Percentiles rank a stretch among this genome's conserved stretches.
phyloP scores from a whole-genome alignment of 2,888 invertebrate species.

The Magallana nippona region DNA sequence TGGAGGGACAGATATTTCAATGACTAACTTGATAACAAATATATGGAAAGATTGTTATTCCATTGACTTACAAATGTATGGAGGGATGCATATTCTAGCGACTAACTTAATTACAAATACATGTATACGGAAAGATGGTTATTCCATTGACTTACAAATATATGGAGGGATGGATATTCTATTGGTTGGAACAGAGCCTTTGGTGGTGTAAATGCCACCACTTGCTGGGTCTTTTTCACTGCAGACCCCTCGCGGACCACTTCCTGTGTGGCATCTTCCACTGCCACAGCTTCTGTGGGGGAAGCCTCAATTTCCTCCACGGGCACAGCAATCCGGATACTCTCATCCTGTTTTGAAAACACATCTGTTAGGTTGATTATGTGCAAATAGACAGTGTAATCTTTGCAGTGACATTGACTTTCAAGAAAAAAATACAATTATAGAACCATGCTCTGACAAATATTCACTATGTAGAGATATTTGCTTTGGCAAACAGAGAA shows the following conservation, averaged over 20 bases:
- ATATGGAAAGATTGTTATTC: background rate
- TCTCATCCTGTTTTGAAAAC: conserved; percentile 69
- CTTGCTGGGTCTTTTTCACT: conserved; percentile 43
- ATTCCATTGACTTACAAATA: conserved; percentile 74
- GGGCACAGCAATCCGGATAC: conserved; percentile 61
- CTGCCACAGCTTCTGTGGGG: conserved; percentile 46
- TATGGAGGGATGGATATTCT: conserved; percentile 78
- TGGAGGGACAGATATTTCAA: too few relatives aligned
- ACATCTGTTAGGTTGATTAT: background rate
- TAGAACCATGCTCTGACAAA: too few relatives aligned
- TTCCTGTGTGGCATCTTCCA: conserved; percentile 46
- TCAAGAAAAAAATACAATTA: background rate
- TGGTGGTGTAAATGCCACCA: conserved; percentile 66
- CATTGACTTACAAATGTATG: conserved; percentile 78
- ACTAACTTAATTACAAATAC: background rate
- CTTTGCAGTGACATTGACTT: too few relatives aligned
- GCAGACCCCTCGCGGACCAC: conserved; percentile 50
- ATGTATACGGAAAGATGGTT: background rate
- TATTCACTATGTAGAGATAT: too few relatives aligned
- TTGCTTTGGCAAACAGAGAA: too few relatives aligned
- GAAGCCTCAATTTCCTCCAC: conserved; percentile 42
- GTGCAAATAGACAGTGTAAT: background rate
- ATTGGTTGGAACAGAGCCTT: conserved; percentile 75
- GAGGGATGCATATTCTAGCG: conserved; percentile 76
- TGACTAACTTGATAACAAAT: too few relatives aligned